Base-by-base conservation (phyloP, 2,888 invertebrate species). In the Thera obeliscata region DNA sequence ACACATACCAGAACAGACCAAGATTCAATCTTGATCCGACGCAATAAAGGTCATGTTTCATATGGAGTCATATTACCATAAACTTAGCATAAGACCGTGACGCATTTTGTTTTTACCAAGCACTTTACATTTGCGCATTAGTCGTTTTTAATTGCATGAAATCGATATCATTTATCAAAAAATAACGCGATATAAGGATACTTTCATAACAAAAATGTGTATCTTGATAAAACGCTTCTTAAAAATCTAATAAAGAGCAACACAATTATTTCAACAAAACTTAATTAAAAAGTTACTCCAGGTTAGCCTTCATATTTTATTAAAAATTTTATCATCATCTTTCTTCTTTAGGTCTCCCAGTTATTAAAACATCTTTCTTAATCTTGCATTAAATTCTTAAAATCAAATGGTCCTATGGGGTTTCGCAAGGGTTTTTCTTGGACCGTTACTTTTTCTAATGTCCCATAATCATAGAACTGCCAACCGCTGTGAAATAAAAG, bases 31-130 rank as follows among this genome's bases (percentile, higher is more conserved):
- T 60, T 65, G 59, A 35, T 46, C 50, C 61, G 46, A 59, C n/a
- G 46, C 38, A 61, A 55, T 65, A 65, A 50, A 65, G 69, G 69
- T 63, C 62, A 69, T 12, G 52, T 52, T 69, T 50, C 22, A 55
- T 59, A 60, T 63, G 7, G 35, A 63, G 54, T 52, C 56, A 46
- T 48, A 68, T 69, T 65, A 69, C 50, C 61, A 65, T 69, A 48
- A 56, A 57, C 63, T 66, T 66, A 60, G 66, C 66, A 66, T 69
- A 6, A 41, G 41, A 4, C 41, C 41, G 41, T 41, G 41, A 7
- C 41, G 41, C 41, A 41, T 41, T 41, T 41, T 4, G 41, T 41
- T 41, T 41, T 6, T 41, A 41, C 5, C 3, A 38, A 4, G 38
- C 38, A 38, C 38, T 38, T 38, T 38, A 38, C 38, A 38, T 4